These are phyloP conservation scores for Drosophila virilis DNA, from an alignment of 1,140 invertebrate species.

Conservation along the genomic window DNA sequence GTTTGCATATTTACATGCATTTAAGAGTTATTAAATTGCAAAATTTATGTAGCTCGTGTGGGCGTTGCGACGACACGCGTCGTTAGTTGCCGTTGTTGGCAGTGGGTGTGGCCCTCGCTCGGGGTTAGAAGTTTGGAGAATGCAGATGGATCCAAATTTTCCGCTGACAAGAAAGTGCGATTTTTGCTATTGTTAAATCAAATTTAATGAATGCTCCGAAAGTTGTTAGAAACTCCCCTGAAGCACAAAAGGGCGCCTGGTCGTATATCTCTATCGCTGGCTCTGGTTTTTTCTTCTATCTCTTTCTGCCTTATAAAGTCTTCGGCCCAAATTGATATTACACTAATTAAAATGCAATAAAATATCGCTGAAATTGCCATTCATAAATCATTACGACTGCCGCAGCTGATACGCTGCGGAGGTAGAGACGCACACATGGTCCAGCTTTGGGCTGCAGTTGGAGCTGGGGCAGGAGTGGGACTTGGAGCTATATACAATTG, in stretches of 20 bases:
- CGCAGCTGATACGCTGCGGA: constrained; percentile 26
- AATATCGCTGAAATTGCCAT: constrained; percentile 72
- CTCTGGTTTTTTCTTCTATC: not conserved
- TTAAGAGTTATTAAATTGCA: constrained; percentile 80
- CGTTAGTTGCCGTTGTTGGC: constrained; percentile 41
- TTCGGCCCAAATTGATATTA: constrained; percentile 72
- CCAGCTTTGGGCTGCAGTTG: constrained; percentile 12
- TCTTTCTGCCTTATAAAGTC: constrained; percentile 33
- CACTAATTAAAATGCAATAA: constrained; percentile 83
- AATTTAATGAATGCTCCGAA: constrained; percentile 56
- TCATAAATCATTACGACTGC: constrained; percentile 76
- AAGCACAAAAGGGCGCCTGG: constrained; percentile 9
- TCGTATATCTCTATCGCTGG: not conserved
- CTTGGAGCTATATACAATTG: constrained; percentile 52
- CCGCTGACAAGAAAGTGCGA: constrained; percentile 30
- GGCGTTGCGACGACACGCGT: constrained; percentile 75
- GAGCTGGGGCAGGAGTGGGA: constrained; percentile 6
- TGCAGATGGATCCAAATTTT: constrained; percentile 8
- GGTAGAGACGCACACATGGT: constrained; percentile 9
- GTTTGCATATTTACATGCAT: constrained; percentile 62
- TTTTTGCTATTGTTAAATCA: constrained; percentile 59
- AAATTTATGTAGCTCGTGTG: constrained; percentile 66
- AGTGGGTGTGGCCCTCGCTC: constrained; percentile 48
- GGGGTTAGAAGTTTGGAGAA: not conserved
- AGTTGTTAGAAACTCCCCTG: constrained; percentile 34